These are phyloP conservation scores for Prinia subflava DNA, from an alignment of 2,113 vertebrate genomes.

Conservation along the genomic window DNA sequence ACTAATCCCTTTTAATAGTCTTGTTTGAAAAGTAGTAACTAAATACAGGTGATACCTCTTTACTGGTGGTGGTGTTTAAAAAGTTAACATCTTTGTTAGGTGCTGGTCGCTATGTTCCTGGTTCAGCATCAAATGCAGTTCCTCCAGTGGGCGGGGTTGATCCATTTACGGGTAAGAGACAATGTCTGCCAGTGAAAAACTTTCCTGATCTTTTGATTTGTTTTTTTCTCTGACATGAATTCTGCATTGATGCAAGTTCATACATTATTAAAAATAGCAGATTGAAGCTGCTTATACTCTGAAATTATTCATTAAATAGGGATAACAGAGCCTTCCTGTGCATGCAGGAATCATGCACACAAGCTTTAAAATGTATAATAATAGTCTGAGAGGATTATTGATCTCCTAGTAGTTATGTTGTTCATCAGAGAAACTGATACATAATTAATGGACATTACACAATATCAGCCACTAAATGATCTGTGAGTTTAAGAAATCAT, in stretches of 20 bases:
- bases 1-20: background rate
- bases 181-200: background rate
- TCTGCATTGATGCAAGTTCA: background rate
- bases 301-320: background rate
- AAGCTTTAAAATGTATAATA: background rate
- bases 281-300: background rate
- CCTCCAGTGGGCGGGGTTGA: conserved; percentile 71
- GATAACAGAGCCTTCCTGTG: background rate
- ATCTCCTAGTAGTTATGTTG: background rate
- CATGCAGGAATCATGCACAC: background rate
- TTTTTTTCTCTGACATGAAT: background rate
- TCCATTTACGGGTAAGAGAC: conserved; percentile 84
- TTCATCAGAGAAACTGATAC: background rate
- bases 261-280: background rate
- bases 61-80: background rate
- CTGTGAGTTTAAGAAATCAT: background rate
- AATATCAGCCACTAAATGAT: background rate
- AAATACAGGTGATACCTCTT: background rate
- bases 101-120: conserved; percentile 90
- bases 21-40: background rate
- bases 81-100: conserved; percentile 65
- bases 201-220: background rate
- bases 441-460: background rate
- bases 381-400: background rate
- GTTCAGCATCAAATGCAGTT: conserved; percentile 59